A percentile compares a stretch with the other conserved stretches of the same genome.
These are phyloP conservation scores for Brachypalpus laphriformis DNA, from an alignment of 2,888 invertebrate species.

Conservation along the genomic window DNA sequence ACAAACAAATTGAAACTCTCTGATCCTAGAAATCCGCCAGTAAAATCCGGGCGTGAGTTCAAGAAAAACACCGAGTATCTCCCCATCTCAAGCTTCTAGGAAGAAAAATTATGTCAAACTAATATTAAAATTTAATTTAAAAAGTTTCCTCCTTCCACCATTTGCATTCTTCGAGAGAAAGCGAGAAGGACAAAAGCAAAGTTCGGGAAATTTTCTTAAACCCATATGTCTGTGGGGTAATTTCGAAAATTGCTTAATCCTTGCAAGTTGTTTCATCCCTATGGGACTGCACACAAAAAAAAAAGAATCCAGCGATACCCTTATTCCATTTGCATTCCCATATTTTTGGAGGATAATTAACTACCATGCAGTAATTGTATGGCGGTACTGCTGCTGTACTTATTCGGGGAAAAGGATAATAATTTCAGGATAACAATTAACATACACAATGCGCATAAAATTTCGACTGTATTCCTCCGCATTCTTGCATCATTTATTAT, in stretches of 20 bases:
- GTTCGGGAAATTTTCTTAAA: slow-evolving; percentile 1
- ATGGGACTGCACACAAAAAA: background rate
- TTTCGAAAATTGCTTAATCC: slow-evolving; percentile 70
- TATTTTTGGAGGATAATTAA: slow-evolving; percentile 42
- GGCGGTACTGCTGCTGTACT: background rate
- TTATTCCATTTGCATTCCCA: slow-evolving; percentile 7
- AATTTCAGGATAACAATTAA: slow-evolving; percentile 71
- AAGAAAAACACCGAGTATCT: slow-evolving; percentile 11
- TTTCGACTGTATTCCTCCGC: slow-evolving; percentile 50
- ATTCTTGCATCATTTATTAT: slow-evolving; percentile 71
- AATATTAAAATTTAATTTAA: slow-evolving; percentile 71
- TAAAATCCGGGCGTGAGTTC: slow-evolving; percentile 55
- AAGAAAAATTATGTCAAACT: slow-evolving; percentile 66
- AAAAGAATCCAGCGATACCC: background rate
- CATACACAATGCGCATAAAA: slow-evolving; percentile 71
- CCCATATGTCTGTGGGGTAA: slow-evolving; percentile 63
- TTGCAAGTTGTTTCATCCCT: slow-evolving; percentile 23
- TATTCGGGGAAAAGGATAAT: slow-evolving; percentile 61
- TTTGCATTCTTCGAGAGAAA: background rate
- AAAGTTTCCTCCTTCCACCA: slow-evolving; percentile 39
- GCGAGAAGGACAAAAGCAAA: slow-evolving; percentile 10
- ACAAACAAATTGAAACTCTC: background rate
- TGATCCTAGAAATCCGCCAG: slow-evolving; percentile 8
- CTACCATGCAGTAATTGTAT: slow-evolving; percentile 64
- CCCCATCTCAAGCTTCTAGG: background rate